Evolutionary conservation across 2,888 invertebrate genomes (phyloP), one percentile per base, ranked within the genome.

Genomic region (Cantharis lateralis): DNA sequence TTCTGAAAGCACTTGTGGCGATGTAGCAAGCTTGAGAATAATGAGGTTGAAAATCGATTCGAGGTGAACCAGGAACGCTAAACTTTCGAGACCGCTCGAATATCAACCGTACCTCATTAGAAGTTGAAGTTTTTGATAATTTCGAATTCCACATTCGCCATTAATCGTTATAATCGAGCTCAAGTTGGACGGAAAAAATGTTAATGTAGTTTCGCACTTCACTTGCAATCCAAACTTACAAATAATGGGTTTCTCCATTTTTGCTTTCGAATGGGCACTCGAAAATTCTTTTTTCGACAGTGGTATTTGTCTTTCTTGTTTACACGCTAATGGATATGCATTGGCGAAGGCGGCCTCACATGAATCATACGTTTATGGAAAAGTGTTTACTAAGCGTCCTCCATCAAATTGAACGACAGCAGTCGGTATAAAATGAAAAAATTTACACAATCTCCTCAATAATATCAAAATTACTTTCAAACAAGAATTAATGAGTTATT

Each of bases 351-450:
- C 70, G 71, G 62, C 68, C 71, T 18, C 66, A 62, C 62, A 71
- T 76, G 76, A 76, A 72, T 76, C 77, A 77, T 70, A 70, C 70
- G 11, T 68, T 72, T 72, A 68, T 66, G 66, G 26, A 71, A 61
- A 61, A 77, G 70, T 71, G 74, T 71, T 75, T 68, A 62, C 62
- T 62, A 71, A 77, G 77, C 71, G 71, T 74, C 71, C 77, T 77
- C 70, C 70, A 77, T 77, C 77, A 68, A 71, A 68, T 70, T 70
- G 69, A 63, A 70, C 63, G 32, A 32, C 32, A 32, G 32, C 32
- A 32, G 32, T 32, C 13, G 32, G 32, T 13, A 32, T 32, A 32
- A 32, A 32, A 32, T 32, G 32, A n/a, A 32, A 32, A 32, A 32
- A 32, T 32, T 13, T 32, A 32, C 32, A 32, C 32, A 32, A 32